phyloP scores from a whole-genome alignment of 2,113 vertebrate species.

The Periophthalmodon schlosseri region DNA sequence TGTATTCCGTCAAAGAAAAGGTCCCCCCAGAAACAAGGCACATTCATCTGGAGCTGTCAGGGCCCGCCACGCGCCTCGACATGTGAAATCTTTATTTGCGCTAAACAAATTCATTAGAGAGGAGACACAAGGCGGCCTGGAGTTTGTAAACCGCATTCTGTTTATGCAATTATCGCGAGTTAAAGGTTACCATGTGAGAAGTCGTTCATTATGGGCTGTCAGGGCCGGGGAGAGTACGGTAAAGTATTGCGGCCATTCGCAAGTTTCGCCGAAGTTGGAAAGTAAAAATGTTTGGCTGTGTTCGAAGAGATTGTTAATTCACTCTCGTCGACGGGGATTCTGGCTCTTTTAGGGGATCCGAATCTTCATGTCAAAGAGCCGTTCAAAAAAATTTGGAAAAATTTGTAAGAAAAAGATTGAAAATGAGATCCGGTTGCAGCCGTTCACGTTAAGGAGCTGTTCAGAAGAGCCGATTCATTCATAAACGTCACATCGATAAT shows the following conservation, averaged over 20 bases:
- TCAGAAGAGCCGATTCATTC: no score
- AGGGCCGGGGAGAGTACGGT: not conserved
- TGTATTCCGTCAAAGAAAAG: slow-evolving; percentile 18
- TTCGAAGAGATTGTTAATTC: no score
- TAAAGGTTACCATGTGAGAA: slow-evolving; percentile 5
- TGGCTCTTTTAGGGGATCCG: no score
- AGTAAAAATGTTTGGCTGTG: no score
- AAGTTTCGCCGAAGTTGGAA: not conserved
- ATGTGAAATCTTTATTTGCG: slow-evolving; percentile 7
- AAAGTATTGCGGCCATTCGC: not conserved
- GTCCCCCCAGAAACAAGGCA: slow-evolving; percentile 17
- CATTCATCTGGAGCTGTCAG: slow-evolving; percentile 14
- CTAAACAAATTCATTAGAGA: slow-evolving; percentile 13
- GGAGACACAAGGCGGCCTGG: not conserved
- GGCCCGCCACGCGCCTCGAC: not conserved
- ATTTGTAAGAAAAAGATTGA: no score
- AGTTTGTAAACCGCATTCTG: not conserved
- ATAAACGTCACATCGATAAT: no score
- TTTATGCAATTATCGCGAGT: slow-evolving; percentile 4
- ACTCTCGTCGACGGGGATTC: no score
- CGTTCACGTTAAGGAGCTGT: no score
- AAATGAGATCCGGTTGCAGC: no score
- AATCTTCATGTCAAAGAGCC: no score
- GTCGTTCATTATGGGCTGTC: not conserved
- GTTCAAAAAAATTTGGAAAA: no score